phyloP scores from a whole-genome alignment of 1,140 invertebrate species.

The Drosophila persimilis region DNA sequence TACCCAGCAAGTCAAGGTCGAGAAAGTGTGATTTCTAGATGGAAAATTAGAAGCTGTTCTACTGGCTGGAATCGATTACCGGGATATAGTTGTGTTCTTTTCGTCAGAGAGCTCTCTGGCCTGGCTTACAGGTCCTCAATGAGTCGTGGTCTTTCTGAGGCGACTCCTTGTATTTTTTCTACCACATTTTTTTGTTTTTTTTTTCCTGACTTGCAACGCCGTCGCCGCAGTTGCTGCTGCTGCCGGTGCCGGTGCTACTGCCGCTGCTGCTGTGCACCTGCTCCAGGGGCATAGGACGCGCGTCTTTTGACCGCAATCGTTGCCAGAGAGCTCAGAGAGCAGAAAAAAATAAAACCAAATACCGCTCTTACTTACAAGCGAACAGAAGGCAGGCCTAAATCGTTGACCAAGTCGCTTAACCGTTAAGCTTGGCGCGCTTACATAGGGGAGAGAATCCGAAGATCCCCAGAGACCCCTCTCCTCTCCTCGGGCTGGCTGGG shows the following conservation, averaged over 20 bases:
- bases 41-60: too few species aligned
- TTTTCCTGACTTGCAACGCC: slow-evolving; percentile 9
- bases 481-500: too few species aligned
- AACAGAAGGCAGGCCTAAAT: slow-evolving; percentile 39
- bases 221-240: slow-evolving; percentile 3
- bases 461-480: not conserved
- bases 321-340: slow-evolving; percentile 34
- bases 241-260: slow-evolving; percentile 23
- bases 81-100: not conserved
- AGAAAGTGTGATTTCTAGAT: too few species aligned
- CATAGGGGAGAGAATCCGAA: slow-evolving; percentile 18
- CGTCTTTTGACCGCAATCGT: slow-evolving; percentile 79
- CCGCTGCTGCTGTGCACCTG: slow-evolving; percentile 44
- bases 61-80: not conserved
- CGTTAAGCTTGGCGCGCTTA: slow-evolving; percentile 70
- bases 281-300: slow-evolving; percentile 61
- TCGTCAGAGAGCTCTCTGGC: not conserved
- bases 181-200: slow-evolving; percentile 17
- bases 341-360: slow-evolving; percentile 49
- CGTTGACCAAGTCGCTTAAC: slow-evolving; percentile 46
- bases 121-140: not conserved
- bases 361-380: slow-evolving; percentile 39
- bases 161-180: slow-evolving; percentile 19
- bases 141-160: not conserved
- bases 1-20: too few species aligned